Base-by-base conservation (phyloP, 2,113 vertebrate species). In the Sceloporus tristichus region DNA sequence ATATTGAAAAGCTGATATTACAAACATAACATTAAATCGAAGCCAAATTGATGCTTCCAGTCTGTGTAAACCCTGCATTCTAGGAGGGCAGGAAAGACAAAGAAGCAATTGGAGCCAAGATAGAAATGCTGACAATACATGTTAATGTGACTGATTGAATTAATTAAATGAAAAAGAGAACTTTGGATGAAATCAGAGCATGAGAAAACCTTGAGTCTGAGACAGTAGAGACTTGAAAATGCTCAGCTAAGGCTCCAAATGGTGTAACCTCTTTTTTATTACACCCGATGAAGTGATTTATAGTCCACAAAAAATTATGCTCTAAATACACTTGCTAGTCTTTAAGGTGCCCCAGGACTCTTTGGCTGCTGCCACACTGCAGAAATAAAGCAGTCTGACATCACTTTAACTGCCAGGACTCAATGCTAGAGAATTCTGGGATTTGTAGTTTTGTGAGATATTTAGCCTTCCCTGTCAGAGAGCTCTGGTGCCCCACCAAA, bases 241-340 rank as follows among this genome's bases (percentile, higher is more conserved):
- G 59, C 16, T 38, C 79, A 65, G 59, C 79, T 81, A 27, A 81
- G 87, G 87, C 66, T 0, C 0, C 0, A 70, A 9, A 53, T 73
- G 38, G 10, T 16, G 40, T 4, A 75, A 82, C 86, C n/a, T 3
- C 59, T 65, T 19, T 74, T 29, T 42, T 21, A 40, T 38, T 25
- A 5, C 34, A 90, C 27, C 48, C 0, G 0, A 75, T n/a, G 9
- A 0, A 70, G 9, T 62, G 54, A 48, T 1, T 0, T 40, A 40
- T 0, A 1, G 23, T 65, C 18, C 21, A 27, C 25, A 71, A 71
- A 71, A 29, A 9, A 7, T 27, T 29, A 27, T 70, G 25, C 23
- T 27, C 5, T 29, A 71, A 29, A 71, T 29, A 71, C 8, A n/a
- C 25, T 71, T 27, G 10, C 29, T 29, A 71, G 68, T 29, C 27